Percentiles rank a stretch among this genome's conserved stretches.
phyloP scores from a whole-genome alignment of 1,140 invertebrate genomes.

The Epicauta chinensis region DNA sequence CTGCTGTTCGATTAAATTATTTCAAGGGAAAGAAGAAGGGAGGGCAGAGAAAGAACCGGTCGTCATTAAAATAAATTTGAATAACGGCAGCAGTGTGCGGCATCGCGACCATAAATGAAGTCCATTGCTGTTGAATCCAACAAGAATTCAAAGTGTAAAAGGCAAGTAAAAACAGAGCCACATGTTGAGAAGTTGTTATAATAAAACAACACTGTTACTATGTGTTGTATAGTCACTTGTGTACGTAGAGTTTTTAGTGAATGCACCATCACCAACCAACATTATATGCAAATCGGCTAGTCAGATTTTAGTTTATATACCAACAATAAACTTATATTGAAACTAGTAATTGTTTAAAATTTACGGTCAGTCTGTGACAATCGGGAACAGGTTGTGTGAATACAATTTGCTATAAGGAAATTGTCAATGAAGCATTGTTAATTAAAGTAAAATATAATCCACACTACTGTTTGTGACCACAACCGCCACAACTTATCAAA shows the following conservation, averaged over 20 bases:
- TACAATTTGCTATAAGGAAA: too few species aligned
- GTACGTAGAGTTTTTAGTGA: too few species aligned
- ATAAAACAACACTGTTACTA: constrained; percentile 7
- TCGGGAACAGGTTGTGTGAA: too few species aligned
- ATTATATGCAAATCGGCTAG: constrained; percentile 14
- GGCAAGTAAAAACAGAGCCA: constrained; percentile 12
- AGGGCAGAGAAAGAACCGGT: constrained; percentile 13
- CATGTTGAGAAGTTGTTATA: constrained; percentile 12
- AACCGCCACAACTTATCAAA: too few species aligned
- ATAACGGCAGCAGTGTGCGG: constrained; percentile 9
- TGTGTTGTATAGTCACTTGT: constrained; percentile 3
- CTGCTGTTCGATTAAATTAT: constrained; percentile 14
- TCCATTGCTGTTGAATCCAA: constrained; percentile 16
- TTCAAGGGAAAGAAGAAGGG: too few species aligned
- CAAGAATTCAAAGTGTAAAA: constrained; percentile 15
- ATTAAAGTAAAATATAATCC: too few species aligned
- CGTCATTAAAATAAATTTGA: constrained; percentile 20
- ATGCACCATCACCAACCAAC: constrained; percentile 4
- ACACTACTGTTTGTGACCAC: too few species aligned
- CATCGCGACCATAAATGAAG: constrained; percentile 1
- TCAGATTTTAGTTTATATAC: constrained; percentile 13
- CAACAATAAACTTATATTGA: too few species aligned
- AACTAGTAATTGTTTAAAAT: too few species aligned
- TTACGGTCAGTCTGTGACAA: too few species aligned
- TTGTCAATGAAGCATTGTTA: too few species aligned